Evolutionary conservation across 2,113 vertebrate genomes (phyloP).

Genomic region (Oncorhynchus mykiss): DNA sequence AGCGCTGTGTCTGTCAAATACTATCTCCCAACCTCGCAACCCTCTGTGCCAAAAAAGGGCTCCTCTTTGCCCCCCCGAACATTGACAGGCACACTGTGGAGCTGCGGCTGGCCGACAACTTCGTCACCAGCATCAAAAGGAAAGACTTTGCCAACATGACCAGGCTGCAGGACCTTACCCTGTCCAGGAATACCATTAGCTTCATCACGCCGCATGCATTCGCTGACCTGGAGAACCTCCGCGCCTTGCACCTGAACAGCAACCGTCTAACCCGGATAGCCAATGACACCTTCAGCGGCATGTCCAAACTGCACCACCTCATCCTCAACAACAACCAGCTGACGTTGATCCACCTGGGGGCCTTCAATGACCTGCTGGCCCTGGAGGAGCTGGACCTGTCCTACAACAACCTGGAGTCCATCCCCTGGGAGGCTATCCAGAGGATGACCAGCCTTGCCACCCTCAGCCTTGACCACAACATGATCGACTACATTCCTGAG

Average conservation of each 20-base stretch:
- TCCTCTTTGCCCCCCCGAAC: constrained; percentile 96
- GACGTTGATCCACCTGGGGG: constrained; percentile 90
- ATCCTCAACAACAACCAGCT: constrained; percentile 99
- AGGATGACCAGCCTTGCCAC: constrained; percentile 96
- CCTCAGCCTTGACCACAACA: constrained; percentile 97
- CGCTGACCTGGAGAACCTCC: constrained; percentile 91
- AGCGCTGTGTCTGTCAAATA: constrained; percentile 98
- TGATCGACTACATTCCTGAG: constrained; percentile 96
- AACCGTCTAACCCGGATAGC: constrained; percentile 95
- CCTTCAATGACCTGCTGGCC: constrained; percentile 94
- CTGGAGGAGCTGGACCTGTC: constrained; percentile 96
- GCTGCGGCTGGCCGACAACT: constrained; percentile 96
- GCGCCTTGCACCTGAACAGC: constrained; percentile 96
- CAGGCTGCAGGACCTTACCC: constrained; percentile 92
- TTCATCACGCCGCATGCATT: constrained; percentile 96
- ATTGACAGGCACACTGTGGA: constrained; percentile 98
- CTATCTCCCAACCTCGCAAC: constrained; percentile 98
- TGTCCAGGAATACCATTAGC: constrained; percentile 98
- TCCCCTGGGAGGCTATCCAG: constrained; percentile 97
- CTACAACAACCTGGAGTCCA: constrained; percentile 96
- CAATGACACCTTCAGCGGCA: constrained; percentile 95
- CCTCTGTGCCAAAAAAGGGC: constrained; percentile 98
- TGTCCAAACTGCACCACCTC: constrained; percentile 97
- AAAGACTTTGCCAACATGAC: constrained; percentile 99
- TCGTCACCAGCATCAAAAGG: constrained; percentile 95